Evolutionary conservation across 2,113 vertebrate genomes (phyloP).

Genomic region (Chauna torquata): DNA sequence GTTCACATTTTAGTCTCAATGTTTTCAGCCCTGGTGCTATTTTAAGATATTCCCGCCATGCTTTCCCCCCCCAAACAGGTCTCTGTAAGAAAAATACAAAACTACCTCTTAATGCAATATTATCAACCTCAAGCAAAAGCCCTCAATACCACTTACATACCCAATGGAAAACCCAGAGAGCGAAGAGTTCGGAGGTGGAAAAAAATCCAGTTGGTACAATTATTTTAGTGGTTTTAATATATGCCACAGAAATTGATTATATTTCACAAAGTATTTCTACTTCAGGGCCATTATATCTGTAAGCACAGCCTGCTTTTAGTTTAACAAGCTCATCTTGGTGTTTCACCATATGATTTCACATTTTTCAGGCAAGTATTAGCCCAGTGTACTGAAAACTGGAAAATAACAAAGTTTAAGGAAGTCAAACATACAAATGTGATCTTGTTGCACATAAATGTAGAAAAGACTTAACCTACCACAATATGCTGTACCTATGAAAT

Average conservation of each 20-base stretch:
- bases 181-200: background rate
- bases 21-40: background rate
- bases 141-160: background rate
- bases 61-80: too few species aligned
- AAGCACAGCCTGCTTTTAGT: constrained; percentile 29
- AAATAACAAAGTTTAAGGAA: background rate
- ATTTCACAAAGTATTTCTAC: background rate
- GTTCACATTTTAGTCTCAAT: background rate
- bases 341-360: background rate
- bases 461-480: background rate
- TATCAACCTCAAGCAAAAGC: background rate
- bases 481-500: background rate
- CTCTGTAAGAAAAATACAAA: background rate
- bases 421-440: background rate
- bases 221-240: constrained; percentile 16
- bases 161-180: background rate
- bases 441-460: constrained; percentile 10
- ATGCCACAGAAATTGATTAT: background rate
- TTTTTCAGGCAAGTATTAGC: background rate
- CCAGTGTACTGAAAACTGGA: background rate
- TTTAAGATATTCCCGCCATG: background rate
- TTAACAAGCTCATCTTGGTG: constrained; percentile 16
- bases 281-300: constrained; percentile 9
- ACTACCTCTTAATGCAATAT: background rate
- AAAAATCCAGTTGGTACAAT: background rate